Percentiles rank a stretch among this genome's conserved stretches.
Conservation (phyloP, 2,113 vertebrate species). For the Copsychus sechellarum region DNA sequence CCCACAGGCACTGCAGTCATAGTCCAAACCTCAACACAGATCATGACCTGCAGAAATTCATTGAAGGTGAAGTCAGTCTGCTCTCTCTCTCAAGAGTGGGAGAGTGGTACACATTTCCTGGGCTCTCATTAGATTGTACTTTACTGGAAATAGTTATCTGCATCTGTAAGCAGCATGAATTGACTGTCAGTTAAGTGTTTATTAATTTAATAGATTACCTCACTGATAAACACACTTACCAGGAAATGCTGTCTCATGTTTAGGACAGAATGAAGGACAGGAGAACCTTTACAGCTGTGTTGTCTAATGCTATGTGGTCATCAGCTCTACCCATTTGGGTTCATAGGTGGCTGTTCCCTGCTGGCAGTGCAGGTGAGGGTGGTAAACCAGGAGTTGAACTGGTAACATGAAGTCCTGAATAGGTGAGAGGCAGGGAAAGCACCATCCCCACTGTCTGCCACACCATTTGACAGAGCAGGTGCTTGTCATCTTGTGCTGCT, state of each 20-base stretch:
- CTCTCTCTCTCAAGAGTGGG: not conserved
- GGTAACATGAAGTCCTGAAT: not conserved
- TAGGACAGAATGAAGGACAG: not conserved
- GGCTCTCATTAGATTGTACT: not conserved
- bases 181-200: not conserved
- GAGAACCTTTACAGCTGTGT: not conserved
- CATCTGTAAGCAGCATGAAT: not conserved
- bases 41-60: not conserved
- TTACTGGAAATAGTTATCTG: not conserved
- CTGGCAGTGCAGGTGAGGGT: not conserved
- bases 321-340: not conserved
- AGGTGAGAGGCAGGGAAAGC: not conserved
- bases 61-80: not conserved
- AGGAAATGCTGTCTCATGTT: not conserved
- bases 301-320: not conserved
- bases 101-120: not conserved
- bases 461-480: not conserved
- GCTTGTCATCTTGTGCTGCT: not conserved
- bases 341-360: not conserved
- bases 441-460: not conserved
- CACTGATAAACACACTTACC: not conserved
- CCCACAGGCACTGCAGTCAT: not conserved
- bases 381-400: accelerated
- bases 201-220: not conserved
- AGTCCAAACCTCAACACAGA: not conserved